Conservation (phyloP, 2,797 vertebrate genomes). For the Delichon dasypus region DNA sequence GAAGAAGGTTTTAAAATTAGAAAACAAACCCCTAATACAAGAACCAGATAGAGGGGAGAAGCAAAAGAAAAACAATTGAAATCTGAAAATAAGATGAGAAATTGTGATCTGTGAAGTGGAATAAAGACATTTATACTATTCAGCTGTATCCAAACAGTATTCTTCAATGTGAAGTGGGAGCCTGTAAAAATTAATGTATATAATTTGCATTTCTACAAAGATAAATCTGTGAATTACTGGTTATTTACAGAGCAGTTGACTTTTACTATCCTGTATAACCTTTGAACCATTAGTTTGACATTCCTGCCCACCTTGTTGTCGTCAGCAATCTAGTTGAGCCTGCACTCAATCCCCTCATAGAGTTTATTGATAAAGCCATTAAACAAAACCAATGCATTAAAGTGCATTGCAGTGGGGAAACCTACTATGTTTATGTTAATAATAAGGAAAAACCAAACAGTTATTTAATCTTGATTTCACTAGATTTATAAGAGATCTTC, state of each 20-base stretch:
- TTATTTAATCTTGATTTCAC: not conserved
- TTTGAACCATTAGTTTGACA: not conserved
- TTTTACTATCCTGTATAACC: not conserved
- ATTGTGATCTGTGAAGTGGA: not conserved
- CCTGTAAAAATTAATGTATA: not conserved
- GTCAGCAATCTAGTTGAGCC: not conserved
- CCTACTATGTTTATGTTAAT: not conserved
- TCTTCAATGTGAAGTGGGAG: not conserved
- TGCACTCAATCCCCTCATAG: not conserved
- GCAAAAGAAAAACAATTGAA: not conserved
- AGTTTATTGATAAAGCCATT: not conserved
- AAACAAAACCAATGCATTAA: not conserved
- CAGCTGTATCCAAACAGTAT: not conserved
- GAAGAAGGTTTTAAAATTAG: not conserved
- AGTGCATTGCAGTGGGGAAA: not conserved
- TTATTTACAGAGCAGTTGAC: not conserved
- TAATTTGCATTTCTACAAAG: not conserved
- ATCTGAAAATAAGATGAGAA: not conserved
- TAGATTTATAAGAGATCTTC: not conserved
- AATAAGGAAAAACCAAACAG: not conserved
- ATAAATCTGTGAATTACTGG: not conserved
- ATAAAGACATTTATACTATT: not conserved
- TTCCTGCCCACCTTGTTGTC: not conserved
- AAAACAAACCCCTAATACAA: not conserved
- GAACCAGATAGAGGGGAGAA: not conserved